phyloP scores from a whole-genome alignment of 2,888 invertebrate species.

The Cryptosula pallasiana region DNA sequence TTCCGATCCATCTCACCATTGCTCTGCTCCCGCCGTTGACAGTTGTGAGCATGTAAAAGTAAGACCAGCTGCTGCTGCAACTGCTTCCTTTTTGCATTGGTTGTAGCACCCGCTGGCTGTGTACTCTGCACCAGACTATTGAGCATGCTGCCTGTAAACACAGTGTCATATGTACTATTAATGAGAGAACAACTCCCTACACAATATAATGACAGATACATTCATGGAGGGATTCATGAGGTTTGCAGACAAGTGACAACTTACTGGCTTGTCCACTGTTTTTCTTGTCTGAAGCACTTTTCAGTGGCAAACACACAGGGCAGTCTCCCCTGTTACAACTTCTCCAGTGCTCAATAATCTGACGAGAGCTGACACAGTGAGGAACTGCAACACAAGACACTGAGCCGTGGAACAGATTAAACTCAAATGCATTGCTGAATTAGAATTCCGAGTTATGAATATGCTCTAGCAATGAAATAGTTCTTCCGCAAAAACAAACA shows the following conservation, averaged over 20 bases:
- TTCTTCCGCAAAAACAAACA: too few species aligned
- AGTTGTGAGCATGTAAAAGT: constrained; percentile 96
- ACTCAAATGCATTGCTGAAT: too few species aligned
- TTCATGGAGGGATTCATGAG: too few species aligned
- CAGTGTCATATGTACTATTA: too few species aligned
- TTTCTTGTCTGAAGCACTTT: constrained; percentile 65
- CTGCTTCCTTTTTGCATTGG: constrained; percentile 93
- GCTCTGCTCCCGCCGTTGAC: constrained; percentile 87
- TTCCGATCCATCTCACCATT: constrained; percentile 63
- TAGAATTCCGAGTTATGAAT: too few species aligned
- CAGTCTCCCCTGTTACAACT: constrained; percentile 92
- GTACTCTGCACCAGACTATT: not conserved
- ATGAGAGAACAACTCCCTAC: too few species aligned
- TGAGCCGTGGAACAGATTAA: not conserved
- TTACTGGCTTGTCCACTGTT: constrained; percentile 10
- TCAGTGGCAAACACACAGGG: constrained; percentile 94
- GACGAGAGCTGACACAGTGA: constrained; percentile 96
- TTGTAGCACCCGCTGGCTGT: constrained; percentile 58
- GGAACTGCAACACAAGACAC: constrained; percentile 68
- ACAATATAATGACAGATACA: too few species aligned
- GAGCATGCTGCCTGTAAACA: constrained; percentile 22
- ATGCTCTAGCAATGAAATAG: too few species aligned
- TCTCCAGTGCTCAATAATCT: constrained; percentile 99
- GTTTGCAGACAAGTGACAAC: not conserved
- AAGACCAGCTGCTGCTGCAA: constrained; percentile 97